Evolutionary conservation across 2,888 invertebrate genomes (phyloP).

Genomic region (Caenorhabditis sp.): DNA sequence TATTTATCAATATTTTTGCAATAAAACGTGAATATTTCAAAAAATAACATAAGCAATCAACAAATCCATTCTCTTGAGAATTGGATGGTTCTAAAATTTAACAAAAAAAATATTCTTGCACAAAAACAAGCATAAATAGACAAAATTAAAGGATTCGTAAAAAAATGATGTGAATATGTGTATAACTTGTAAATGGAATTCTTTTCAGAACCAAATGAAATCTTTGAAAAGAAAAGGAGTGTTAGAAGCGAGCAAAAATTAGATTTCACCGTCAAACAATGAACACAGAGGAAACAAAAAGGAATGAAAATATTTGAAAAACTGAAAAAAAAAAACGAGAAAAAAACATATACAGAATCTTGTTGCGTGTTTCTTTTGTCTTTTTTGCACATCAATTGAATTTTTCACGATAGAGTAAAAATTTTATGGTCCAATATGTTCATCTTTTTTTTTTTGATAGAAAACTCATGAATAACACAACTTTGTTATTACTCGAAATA

Average conservation of each 20-base stretch:
- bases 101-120: background rate
- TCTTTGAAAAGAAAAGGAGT: background rate
- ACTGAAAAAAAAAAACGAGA: background rate
- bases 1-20: too few species aligned
- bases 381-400: background rate
- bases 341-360: background rate
- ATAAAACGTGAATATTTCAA: too few species aligned
- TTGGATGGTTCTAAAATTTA: background rate
- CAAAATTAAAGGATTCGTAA: background rate
- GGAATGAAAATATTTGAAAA: background rate
- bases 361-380: background rate
- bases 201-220: background rate
- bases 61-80: background rate
- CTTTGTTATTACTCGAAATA: too few species aligned
- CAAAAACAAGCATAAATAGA: background rate
- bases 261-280: background rate
- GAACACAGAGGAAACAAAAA: background rate
- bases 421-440: background rate
- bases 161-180: background rate
- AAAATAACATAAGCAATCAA: background rate
- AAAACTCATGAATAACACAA: too few species aligned
- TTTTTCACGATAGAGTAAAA: background rate
- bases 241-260: too few species aligned
- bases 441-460: background rate
- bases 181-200: background rate